Percentiles rank a stretch among this genome's conserved stretches.
Conservation (phyloP, 2,888 invertebrate genomes). For the Trichopoda pennipes region DNA sequence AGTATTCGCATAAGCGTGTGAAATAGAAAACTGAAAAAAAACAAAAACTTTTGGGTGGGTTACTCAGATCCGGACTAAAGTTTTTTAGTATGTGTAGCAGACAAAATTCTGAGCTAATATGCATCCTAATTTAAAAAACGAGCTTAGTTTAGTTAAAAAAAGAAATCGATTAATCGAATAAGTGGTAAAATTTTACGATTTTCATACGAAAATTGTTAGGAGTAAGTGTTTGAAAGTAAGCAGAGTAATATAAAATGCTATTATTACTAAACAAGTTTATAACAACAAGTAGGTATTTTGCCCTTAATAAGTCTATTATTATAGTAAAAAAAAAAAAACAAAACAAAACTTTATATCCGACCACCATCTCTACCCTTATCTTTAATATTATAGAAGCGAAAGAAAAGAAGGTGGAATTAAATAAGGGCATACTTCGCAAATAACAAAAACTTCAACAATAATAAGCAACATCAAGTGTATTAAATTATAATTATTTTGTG, state of each 20-base stretch:
- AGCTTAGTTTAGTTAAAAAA: too few relatives aligned
- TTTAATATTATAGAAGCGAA: constrained; percentile 2
- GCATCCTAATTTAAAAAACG: too few relatives aligned
- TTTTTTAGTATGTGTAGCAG: too few relatives aligned
- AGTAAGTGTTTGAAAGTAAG: background rate
- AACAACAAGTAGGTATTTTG: constrained; percentile 52
- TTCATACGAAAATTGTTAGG: background rate
- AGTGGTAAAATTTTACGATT: background rate
- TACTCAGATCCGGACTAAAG: too few relatives aligned
- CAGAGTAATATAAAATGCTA: background rate
- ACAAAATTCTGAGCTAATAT: too few relatives aligned
- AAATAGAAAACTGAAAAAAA: too few relatives aligned
- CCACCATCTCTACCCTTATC: background rate
- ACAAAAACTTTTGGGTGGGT: too few relatives aligned
- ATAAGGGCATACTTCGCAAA: constrained; percentile 32
- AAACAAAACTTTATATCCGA: constrained; percentile 13
- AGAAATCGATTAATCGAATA: too few relatives aligned
- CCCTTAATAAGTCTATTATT: constrained; percentile 23
- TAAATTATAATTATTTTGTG: constrained; percentile 79
- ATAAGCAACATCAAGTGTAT: constrained; percentile 74
- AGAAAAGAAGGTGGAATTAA: constrained; percentile 29
- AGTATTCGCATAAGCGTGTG: too few relatives aligned
- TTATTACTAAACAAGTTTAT: constrained; percentile 16
- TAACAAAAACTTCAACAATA: constrained; percentile 26
- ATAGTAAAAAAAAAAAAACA: too few relatives aligned